Evolutionary conservation across 2,113 vertebrate species (phyloP), one percentile per base, ranked within the genome.

Genomic region (Strigops habroptila): DNA sequence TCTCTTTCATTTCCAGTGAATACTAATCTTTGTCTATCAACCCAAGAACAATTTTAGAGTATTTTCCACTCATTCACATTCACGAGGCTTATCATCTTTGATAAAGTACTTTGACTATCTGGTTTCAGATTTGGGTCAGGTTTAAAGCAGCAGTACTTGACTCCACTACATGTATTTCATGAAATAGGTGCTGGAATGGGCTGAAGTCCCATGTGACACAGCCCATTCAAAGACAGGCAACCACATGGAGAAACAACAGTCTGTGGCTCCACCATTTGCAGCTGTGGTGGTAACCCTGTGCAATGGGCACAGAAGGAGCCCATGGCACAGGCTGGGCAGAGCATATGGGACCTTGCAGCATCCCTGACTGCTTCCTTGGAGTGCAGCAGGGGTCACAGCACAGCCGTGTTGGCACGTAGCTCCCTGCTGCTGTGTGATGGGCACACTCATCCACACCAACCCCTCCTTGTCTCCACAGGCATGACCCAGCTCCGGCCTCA

Each of bases 341-440:
- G 51, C 46, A 51, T 59, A 5, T 16, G 59, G 37, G 37, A n/a
- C 59, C 37, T 24, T 18, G 30, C 55, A 7, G 48, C 0, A 2
- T 12, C 35, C 25, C 41, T n/a, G 1, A 0, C 18, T 5, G 0
- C 62, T 24, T 25, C 53, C 21, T 3, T 22, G n/a, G 79, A 53
- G 25, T 1, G 2, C 4, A 82, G 69, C 44, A 7, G 44, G 27
- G 48, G 27, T 4, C 49, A 33, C 27, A 33, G 65, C 3, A 0
- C 57, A 37, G 65, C 57, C 3, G 0, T 22, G 18, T 10, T 0
- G 3, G 22, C 41, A 15, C 55, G n/a, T 14, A n/a, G 57, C 57
- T 59, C 55, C 55, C 41, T 3, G 5, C 30, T 24, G 31, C 2
- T 6, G 8, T 39, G 46, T 3, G 14, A 41, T 3, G 25, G 64